A percentile compares a stretch with the other conserved stretches of the same genome.
These are phyloP conservation scores for Sinocyclocheilus maitianheensis DNA, from an alignment of 2,113 vertebrate genomes.

Conservation along the genomic window DNA sequence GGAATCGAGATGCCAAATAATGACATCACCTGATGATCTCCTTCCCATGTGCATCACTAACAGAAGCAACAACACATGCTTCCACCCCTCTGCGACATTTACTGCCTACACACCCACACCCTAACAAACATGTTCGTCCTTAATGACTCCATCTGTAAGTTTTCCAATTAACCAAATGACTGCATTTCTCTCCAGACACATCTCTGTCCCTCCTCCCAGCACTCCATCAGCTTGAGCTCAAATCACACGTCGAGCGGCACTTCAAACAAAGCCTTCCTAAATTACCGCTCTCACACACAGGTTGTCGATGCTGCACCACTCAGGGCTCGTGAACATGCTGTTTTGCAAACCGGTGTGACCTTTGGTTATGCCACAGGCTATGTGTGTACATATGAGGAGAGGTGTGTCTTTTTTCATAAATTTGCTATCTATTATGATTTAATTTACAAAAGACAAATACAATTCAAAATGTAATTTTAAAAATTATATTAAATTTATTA, in stretches of 20 bases:
- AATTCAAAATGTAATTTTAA: background rate
- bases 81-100: background rate
- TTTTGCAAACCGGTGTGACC: slow-evolving; percentile 40
- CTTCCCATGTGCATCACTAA: slow-evolving; percentile 5
- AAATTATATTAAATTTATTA: background rate
- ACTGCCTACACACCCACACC: slow-evolving; percentile 19
- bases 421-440: background rate
- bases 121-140: slow-evolving; percentile 7
- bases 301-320: slow-evolving; percentile 23
- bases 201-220: slow-evolving; percentile 49
- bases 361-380: slow-evolving; percentile 31
- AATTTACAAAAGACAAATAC: background rate
- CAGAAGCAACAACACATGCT: background rate
- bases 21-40: slow-evolving; percentile 8
- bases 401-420: background rate
- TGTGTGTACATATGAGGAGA: background rate
- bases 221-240: slow-evolving; percentile 33
- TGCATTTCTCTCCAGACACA: slow-evolving; percentile 33
- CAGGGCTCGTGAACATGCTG: slow-evolving; percentile 31
- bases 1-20: background rate
- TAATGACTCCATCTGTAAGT: slow-evolving; percentile 6
- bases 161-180: slow-evolving; percentile 4
- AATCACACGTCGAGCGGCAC: background rate
- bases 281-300: slow-evolving; percentile 33
- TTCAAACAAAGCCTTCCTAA: slow-evolving; percentile 36